phyloP scores from a whole-genome alignment of 1,140 invertebrate genomes.

The Drosophila biarmipes region DNA sequence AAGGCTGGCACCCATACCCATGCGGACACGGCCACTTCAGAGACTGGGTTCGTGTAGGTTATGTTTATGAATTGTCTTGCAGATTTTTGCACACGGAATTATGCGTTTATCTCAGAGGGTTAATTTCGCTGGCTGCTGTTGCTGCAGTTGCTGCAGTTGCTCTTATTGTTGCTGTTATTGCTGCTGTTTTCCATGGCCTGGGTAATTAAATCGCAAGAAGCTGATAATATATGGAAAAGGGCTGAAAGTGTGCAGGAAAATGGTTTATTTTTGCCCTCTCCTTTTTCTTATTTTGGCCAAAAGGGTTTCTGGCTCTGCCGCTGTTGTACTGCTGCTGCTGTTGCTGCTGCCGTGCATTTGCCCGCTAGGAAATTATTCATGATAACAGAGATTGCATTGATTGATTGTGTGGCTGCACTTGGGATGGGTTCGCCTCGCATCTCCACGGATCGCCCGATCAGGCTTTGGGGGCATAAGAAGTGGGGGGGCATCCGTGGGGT shows the following conservation, averaged over 20 bases:
- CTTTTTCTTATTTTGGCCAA: conserved; percentile 35
- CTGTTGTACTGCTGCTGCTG: background rate
- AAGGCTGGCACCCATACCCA: conserved; percentile 47
- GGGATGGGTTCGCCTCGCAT: conserved; percentile 41
- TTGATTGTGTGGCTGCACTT: conserved; percentile 68
- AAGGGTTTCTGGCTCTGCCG: conserved; percentile 54
- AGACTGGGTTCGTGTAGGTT: conserved; percentile 36
- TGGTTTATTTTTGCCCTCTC: conserved; percentile 31
- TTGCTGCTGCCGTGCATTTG: conserved; percentile 54
- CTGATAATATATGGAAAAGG: conserved; percentile 65
- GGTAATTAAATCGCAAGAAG: conserved; percentile 78
- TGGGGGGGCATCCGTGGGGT: conserved; percentile 8
- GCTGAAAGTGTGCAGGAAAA: conserved; percentile 47
- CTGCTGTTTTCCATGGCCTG: conserved; percentile 61
- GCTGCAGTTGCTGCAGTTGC: background rate
- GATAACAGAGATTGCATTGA: conserved; percentile 81
- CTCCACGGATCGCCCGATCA: background rate
- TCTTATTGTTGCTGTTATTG: conserved; percentile 23
- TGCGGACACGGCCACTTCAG: background rate
- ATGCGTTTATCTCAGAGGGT: conserved; percentile 77
- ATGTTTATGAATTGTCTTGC: conserved; percentile 73
- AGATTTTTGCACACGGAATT: conserved; percentile 69
- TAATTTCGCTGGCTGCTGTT: conserved; percentile 49
- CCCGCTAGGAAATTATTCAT: conserved; percentile 80
- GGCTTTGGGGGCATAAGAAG: background rate